Conservation (phyloP, 1,140 invertebrate genomes). For the Drosophila takahashii region DNA sequence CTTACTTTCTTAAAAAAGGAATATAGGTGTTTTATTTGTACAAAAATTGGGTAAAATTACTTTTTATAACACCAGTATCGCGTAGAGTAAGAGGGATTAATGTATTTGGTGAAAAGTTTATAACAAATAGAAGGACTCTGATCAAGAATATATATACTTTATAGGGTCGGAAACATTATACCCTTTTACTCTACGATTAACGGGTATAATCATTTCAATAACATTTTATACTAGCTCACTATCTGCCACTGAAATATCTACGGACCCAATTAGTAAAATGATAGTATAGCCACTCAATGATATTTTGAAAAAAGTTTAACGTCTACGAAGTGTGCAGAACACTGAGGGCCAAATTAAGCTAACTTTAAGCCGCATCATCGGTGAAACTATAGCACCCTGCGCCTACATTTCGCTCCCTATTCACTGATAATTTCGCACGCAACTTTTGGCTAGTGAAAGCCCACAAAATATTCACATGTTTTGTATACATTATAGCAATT, state of each 20-base stretch:
- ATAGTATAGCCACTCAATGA: background rate
- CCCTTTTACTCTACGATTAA: no score
- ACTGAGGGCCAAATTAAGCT: background rate
- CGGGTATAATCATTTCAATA: no score
- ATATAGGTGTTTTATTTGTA: background rate
- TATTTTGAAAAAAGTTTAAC: background rate
- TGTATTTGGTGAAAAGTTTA: no score
- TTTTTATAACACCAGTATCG: no score
- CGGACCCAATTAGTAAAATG: no score
- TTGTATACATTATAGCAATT: conserved; percentile 51
- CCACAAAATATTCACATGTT: conserved; percentile 61
- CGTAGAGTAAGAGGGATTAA: no score
- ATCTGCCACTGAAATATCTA: no score
- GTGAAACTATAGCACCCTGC: conserved; percentile 20
- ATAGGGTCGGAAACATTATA: no score
- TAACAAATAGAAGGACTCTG: no score
- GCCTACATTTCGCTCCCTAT: conserved; percentile 24
- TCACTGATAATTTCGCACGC: conserved; percentile 56
- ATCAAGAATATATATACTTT: no score
- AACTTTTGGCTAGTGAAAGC: conserved; percentile 66
- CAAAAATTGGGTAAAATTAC: no score
- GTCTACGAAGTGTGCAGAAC: background rate
- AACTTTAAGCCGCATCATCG: conserved; percentile 36
- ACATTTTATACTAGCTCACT: no score
- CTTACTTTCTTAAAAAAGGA: background rate